Base-by-base conservation (phyloP, 2,888 invertebrate species). In the Apoderus coryli region DNA sequence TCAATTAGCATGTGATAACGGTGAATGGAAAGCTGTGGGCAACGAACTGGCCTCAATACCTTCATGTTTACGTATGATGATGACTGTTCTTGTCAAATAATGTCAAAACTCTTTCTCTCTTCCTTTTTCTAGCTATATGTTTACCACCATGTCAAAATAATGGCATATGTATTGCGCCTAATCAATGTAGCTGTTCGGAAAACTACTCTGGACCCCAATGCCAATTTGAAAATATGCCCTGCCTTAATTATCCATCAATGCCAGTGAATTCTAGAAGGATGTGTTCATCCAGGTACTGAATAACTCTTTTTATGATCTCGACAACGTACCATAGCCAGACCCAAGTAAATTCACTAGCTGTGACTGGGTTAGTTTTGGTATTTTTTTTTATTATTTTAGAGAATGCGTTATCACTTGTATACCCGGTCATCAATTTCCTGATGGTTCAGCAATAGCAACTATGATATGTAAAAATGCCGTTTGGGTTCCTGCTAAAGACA, bases 141-240 rank as follows among this genome's bases (percentile, higher is more conserved):
- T 53, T 66, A 11, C 78, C 79, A 0, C 60, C 66, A 0, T 90
- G 89, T 53, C 64, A 73, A 49, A 85, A 89, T 56, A 76, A 71
- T 31, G 89, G 89, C 1, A 74, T 78, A 28, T 90, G 89, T 48
- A 53, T 77, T 3, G 65, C 66, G 14, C 76, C 79, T 0, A 76
- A 82, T 49, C 61, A 71, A 1, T 90, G 89, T 48, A 58, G 70
- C 22, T 90, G 89, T 45, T 68, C 77, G 0, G 65, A 71, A 27
- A 73, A 73, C 48, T 85, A 63, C 56, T 65, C 67, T 24, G 85
- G 85, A 3, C 67, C 70, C 0, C 66, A 68, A 44, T 86, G 86
- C 49, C 76, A 85, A 59, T 69, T 69, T 39, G 74, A 76, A 51
- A 75, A 71, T 49, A 72, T 71, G 35, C 73, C 77, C 0, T 84